Conservation (phyloP, 2,797 vertebrate species). For the Sebastes hubbsi region DNA sequence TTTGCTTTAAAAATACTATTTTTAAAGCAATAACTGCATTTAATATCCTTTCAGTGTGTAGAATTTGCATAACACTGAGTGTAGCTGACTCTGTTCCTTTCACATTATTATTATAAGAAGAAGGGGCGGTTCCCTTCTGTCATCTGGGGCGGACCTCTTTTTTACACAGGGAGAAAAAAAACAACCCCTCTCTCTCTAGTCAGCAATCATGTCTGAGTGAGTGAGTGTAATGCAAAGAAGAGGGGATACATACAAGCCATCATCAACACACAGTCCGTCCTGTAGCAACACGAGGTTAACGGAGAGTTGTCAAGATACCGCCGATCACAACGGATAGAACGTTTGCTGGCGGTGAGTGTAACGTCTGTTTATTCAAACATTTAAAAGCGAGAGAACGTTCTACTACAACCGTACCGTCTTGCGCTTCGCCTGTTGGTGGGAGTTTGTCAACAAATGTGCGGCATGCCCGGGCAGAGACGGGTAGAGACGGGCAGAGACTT, state of each 20-base stretch:
- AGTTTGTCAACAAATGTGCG: slow-evolving; percentile 56
- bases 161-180: slow-evolving; percentile 31
- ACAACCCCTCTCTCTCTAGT: slow-evolving; percentile 41
- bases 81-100: slow-evolving; percentile 46
- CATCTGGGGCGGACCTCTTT: slow-evolving; percentile 50
- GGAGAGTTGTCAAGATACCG: slow-evolving; percentile 72
- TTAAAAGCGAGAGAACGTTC: too few species aligned
- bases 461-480: slow-evolving; percentile 64
- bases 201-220: slow-evolving; percentile 63
- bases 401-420: not conserved
- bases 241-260: slow-evolving; percentile 31
- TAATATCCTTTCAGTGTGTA: not conserved
- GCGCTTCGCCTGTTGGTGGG: not conserved
- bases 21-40: not conserved
- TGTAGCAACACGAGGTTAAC: slow-evolving; percentile 44
- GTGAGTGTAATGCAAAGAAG: slow-evolving; percentile 56
- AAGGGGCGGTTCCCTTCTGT: slow-evolving; percentile 47
- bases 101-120: slow-evolving; percentile 10
- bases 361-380: not conserved
- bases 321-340: slow-evolving; percentile 68
- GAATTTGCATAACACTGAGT: slow-evolving; percentile 60
- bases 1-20: too few species aligned
- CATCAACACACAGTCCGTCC: slow-evolving; percentile 24
- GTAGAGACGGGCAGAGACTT: not conserved
- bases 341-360: slow-evolving; percentile 78